Evolutionary conservation across 1,140 invertebrate genomes (phyloP), one percentile per base, ranked within the genome.

Genomic region (Teleogryllus occipitalis): DNA sequence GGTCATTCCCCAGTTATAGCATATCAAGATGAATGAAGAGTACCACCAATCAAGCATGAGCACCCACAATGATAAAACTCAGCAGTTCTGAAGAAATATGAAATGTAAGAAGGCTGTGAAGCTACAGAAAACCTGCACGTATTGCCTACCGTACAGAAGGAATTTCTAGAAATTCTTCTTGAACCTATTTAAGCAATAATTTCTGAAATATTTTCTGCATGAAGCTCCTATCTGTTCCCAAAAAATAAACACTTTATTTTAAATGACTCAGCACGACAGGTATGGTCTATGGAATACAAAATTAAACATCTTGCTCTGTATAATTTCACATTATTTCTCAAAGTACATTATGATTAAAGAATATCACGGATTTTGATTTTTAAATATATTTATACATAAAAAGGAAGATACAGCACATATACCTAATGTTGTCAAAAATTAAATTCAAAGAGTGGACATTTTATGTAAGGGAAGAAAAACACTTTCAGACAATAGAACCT

Each of bases 401-500:
- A 65, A 14, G 2, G 54, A 65, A 65, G 54, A 65, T 65, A 65
- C 54, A 65, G 54, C 54, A 65, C 54, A 65, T 65, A 18, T 7
- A 65, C 54, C 54, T 18, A 65, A 65, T 65, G 54, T 14, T 18
- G 18, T 7, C 54, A 65, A 65, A 65, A 65, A 65, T 65, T 65
- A 65, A 65, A 65, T 65, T 3, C 18, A 65, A 65, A 65, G 54
- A 65, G 18, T 65, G 54, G 54, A 65, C 54, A 65, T 65, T 65
- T 65, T 18, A 65, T 65, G 54, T 65, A 65, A 65, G 54, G 54
- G 54, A 65, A 65, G 54, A 65, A 65, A 65, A 65, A 65, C 54
- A 65, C 54, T 65, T 65, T 65, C 54, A 65, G 10, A 65, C 18
- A 65, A 65, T 65, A 18, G 21, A 15, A 21, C 72, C 21, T 73